These are phyloP conservation scores for Cheilosia soror DNA, from an alignment of 2,888 invertebrate species.

Conservation along the genomic window DNA sequence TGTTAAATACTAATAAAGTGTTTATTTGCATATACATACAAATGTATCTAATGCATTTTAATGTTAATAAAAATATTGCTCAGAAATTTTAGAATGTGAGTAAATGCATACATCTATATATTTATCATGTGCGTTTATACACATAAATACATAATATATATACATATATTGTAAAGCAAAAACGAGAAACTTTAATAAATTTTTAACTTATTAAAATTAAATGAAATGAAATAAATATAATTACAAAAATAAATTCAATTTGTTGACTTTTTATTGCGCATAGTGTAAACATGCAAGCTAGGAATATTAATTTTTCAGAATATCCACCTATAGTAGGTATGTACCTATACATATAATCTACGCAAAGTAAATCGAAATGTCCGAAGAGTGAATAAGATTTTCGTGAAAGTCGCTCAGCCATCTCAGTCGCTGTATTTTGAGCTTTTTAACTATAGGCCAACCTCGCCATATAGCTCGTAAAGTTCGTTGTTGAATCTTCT, in stretches of 20 bases:
- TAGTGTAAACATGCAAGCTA: no score
- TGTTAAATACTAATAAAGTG: slow-evolving; percentile 32
- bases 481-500: no score
- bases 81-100: slow-evolving; percentile 69
- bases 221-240: slow-evolving; percentile 71
- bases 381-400: no score
- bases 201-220: slow-evolving; percentile 73
- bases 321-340: no score
- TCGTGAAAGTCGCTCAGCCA: no score
- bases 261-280: neutral
- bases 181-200: slow-evolving; percentile 69
- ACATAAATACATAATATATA: slow-evolving; percentile 63
- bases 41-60: slow-evolving; percentile 44
- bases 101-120: slow-evolving; percentile 57
- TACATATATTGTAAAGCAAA: slow-evolving; percentile 54
- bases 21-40: slow-evolving; percentile 40
- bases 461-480: no score
- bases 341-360: no score
- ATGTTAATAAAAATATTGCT: slow-evolving; percentile 68
- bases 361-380: no score
- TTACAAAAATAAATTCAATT: slow-evolving; percentile 22
- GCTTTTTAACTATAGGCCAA: no score
- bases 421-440: no score
- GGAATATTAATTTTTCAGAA: no score
- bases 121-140: slow-evolving; percentile 73